These are phyloP conservation scores for Brachyptera putata DNA, from an alignment of 2,888 invertebrate genomes.

Conservation along the genomic window DNA sequence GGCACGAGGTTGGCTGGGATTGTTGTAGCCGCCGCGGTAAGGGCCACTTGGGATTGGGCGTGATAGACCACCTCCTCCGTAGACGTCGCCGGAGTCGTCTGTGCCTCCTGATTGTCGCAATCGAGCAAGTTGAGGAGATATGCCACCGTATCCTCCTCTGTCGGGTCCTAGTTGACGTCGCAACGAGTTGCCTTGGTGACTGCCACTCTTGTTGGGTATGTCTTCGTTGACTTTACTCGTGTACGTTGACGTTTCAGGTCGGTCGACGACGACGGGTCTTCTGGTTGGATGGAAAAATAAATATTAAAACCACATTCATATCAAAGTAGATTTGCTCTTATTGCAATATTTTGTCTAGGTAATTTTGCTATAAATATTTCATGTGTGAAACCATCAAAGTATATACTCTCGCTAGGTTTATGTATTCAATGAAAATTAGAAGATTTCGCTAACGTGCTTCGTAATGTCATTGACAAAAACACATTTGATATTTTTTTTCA, in stretches of 20 bases:
- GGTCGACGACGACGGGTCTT: constrained; percentile 51
- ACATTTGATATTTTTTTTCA: too few species aligned
- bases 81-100: constrained; percentile 65
- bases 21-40: constrained; percentile 7
- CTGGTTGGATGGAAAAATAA: not conserved
- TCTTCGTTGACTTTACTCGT: constrained; percentile 46
- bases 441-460: too few species aligned
- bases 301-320: too few species aligned
- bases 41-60: constrained; percentile 25
- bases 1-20: constrained; percentile 23
- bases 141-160: constrained; percentile 38
- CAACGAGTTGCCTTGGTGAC: constrained; percentile 53
- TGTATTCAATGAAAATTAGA: too few species aligned
- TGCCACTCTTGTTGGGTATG: constrained; percentile 41
- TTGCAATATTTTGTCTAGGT: too few species aligned
- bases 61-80: constrained; percentile 55
- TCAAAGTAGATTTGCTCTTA: too few species aligned
- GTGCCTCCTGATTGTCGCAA: constrained; percentile 46
- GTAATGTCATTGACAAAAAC: too few species aligned
- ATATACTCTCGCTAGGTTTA: not conserved
- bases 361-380: not conserved
- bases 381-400: not conserved
- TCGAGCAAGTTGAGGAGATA: constrained; percentile 51
- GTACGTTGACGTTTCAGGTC: constrained; percentile 38
- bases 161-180: constrained; percentile 59